Percentiles rank a stretch among this genome's conserved stretches.
Evolutionary conservation across 1,140 invertebrate genomes (phyloP).

Genomic region (Oryctes rhinoceros): DNA sequence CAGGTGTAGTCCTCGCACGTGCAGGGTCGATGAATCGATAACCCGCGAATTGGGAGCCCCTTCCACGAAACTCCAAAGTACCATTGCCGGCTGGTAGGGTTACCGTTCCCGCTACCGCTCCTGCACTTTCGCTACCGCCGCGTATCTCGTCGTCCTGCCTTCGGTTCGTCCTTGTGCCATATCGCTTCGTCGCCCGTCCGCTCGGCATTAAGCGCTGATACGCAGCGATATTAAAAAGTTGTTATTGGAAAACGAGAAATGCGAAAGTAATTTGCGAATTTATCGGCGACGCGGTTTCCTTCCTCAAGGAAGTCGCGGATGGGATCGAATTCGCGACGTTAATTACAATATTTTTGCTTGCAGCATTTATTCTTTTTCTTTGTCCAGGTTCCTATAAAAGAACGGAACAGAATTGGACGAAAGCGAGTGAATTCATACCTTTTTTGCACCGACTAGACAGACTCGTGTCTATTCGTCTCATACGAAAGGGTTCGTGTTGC

Average conservation of each 20-base stretch:
- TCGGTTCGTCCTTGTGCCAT: neutral
- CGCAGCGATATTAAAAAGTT: neutral
- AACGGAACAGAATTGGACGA: too few species aligned
- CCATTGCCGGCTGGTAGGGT: neutral
- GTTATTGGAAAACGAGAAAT: conserved; percentile 1
- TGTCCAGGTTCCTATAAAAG: too few species aligned
- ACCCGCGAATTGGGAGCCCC: neutral
- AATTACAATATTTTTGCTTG: too few species aligned
- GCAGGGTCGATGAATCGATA: conserved; percentile 4
- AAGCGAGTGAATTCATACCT: too few species aligned
- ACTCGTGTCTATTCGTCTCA: too few species aligned
- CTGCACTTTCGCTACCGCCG: neutral
- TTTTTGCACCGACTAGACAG: too few species aligned
- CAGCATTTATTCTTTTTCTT: too few species aligned
- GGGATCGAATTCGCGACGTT: neutral
- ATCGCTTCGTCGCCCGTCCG: neutral
- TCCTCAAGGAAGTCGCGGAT: neutral
- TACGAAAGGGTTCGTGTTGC: too few species aligned
- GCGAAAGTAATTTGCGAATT: neutral
- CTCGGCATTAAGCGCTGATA: conserved; percentile 5
- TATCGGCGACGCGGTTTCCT: neutral
- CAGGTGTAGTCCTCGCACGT: neutral
- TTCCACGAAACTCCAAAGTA: conserved; percentile 1
- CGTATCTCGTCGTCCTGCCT: neutral
- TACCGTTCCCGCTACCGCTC: neutral